phyloP scores from a whole-genome alignment of 2,888 invertebrate species.

The Euproctis similis region DNA sequence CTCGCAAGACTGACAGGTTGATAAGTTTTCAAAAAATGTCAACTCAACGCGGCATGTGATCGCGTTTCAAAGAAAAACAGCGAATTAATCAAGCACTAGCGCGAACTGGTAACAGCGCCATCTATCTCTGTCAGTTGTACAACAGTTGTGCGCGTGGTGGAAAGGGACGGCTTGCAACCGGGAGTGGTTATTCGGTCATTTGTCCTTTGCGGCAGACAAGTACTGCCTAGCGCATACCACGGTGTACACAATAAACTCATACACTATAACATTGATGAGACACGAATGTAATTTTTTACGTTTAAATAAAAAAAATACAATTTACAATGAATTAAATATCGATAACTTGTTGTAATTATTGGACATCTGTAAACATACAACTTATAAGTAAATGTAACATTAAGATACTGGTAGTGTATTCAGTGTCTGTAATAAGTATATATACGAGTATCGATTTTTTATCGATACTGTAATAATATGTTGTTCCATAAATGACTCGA shows the following conservation, averaged over 20 bases:
- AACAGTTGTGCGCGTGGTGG: constrained; percentile 33
- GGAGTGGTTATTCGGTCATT: constrained; percentile 64
- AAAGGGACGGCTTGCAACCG: constrained; percentile 49
- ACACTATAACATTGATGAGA: too few species aligned
- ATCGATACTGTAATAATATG: too few species aligned
- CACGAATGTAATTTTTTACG: too few species aligned
- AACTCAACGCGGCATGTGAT: constrained; percentile 45
- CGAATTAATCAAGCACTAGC: constrained; percentile 65
- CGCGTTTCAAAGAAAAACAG: constrained; percentile 65
- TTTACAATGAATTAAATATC: constrained; percentile 9
- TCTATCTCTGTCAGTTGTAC: constrained; percentile 59
- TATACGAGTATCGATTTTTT: too few species aligned
- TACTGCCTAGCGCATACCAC: constrained; percentile 40
- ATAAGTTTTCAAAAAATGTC: constrained; percentile 57
- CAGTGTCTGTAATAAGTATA: too few species aligned
- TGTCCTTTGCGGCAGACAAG: constrained; percentile 56
- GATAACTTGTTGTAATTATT: constrained; percentile 4
- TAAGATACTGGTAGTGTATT: too few species aligned
- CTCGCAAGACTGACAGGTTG: constrained; percentile 41
- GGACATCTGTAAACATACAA: too few species aligned
- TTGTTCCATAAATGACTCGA: constrained; percentile 2
- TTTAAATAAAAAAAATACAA: too few species aligned
- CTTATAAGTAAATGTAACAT: too few species aligned
- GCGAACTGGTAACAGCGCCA: constrained; percentile 51
- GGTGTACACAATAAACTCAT: too few species aligned